A percentile compares a stretch with the other conserved stretches of the same genome.
phyloP scores from a whole-genome alignment of 2,888 invertebrate species.

The Xylophagus ater region DNA sequence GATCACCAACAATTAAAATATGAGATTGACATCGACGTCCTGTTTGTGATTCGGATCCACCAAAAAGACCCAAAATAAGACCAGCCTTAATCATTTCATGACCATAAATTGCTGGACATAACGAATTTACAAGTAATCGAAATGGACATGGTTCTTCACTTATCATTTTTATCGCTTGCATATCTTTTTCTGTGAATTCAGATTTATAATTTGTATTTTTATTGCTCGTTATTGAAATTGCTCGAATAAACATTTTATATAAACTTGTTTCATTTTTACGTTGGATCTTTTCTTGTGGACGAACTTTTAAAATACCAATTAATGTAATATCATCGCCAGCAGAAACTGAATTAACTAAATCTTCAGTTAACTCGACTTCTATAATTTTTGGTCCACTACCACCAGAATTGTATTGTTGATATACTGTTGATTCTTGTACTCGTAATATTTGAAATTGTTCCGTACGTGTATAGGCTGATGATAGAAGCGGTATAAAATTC shows the following conservation, averaged over 20 bases:
- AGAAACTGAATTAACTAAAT: slow-evolving; percentile 69
- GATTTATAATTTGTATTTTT: slow-evolving; percentile 47
- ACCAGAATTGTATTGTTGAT: slow-evolving; percentile 47
- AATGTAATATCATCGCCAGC: slow-evolving; percentile 84
- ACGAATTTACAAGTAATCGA: slow-evolving; percentile 71
- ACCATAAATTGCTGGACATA: slow-evolving; percentile 86
- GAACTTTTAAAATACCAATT: slow-evolving; percentile 73
- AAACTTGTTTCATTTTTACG: slow-evolving; percentile 47
- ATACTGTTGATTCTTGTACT: slow-evolving; percentile 57
- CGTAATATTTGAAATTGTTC: slow-evolving; percentile 70
- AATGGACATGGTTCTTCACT: slow-evolving; percentile 41
- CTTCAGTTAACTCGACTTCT: slow-evolving; percentile 75
- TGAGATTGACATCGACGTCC: slow-evolving; percentile 57
- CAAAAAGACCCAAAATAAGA: slow-evolving; percentile 68
- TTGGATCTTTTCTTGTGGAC: slow-evolving; percentile 21
- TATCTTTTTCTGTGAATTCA: slow-evolving; percentile 36
- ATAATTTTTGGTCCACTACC: slow-evolving; percentile 66
- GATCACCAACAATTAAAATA: slow-evolving; percentile 79
- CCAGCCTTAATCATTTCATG: slow-evolving; percentile 90
- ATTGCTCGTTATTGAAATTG: slow-evolving; percentile 62
- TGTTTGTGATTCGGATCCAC: slow-evolving; percentile 47
- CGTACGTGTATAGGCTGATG: slow-evolving; percentile 60
- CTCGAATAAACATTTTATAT: slow-evolving; percentile 65
- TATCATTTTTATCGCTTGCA: slow-evolving; percentile 41
- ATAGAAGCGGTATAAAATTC: too few species aligned